A percentile compares a stretch with the other conserved stretches of the same genome.
Conservation (phyloP, 2,797 vertebrate species). For the Semotilus atromaculatus region DNA sequence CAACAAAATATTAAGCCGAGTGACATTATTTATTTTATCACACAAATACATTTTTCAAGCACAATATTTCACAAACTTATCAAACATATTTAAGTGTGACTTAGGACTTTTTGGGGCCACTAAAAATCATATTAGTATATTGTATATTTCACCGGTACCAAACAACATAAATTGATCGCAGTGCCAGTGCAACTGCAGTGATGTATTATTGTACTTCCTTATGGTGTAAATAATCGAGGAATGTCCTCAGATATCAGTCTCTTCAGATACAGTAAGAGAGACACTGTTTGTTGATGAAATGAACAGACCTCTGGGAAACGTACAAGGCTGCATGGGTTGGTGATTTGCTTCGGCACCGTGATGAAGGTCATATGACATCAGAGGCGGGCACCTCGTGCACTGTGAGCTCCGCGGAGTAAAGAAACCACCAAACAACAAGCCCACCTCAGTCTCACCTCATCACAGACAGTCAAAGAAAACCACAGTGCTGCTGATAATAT, state of each 20-base stretch:
- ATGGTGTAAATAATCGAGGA: constrained; percentile 1
- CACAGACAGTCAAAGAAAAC: neutral
- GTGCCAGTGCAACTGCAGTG: neutral
- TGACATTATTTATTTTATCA: neutral
- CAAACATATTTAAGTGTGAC: neutral
- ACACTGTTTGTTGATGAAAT: constrained; percentile 15
- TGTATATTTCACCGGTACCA: neutral
- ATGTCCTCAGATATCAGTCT: neutral
- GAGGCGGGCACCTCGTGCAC: constrained; percentile 12
- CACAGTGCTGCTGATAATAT: neutral
- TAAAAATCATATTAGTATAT: neutral
- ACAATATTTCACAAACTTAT: neutral
- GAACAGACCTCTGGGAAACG: neutral
- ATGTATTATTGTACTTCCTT: neutral
- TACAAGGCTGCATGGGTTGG: constrained; percentile 48
- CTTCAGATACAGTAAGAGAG: neutral
- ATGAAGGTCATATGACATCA: constrained; percentile 45
- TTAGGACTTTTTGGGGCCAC: neutral
- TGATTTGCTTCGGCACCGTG: neutral
- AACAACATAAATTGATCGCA: neutral
- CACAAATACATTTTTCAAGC: neutral
- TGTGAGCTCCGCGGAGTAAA: constrained; percentile 6
- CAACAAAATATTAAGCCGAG: neutral
- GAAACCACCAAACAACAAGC: constrained; percentile 14
- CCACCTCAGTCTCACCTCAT: constrained; percentile 21